Evolutionary conservation across 2,888 invertebrate species (phyloP).

Genomic region (Pseudococcus jackbeardsleyi): DNA sequence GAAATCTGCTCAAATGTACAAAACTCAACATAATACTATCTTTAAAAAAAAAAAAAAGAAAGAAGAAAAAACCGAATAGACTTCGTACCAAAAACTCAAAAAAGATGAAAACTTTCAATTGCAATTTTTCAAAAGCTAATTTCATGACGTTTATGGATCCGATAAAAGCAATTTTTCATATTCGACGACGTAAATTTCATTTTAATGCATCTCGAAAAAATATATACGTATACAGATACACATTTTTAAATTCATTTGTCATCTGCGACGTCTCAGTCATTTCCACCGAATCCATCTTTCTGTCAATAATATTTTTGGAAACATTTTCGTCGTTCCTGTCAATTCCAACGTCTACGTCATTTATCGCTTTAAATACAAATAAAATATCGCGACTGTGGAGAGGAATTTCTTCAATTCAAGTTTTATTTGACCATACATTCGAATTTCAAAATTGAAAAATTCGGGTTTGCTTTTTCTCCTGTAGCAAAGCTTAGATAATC

Average conservation of each 20-base stretch:
- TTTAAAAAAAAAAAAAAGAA: too few species aligned
- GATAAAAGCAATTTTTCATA: conserved; percentile 2
- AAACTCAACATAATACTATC: too few species aligned
- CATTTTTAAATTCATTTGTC: not conserved
- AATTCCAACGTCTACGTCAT: not conserved
- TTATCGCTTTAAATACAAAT: not conserved
- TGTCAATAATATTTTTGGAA: not conserved
- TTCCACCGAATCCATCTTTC: conserved; percentile 2
- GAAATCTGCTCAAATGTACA: too few species aligned
- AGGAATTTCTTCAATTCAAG: too few species aligned
- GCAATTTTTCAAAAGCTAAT: not conserved
- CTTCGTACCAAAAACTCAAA: too few species aligned
- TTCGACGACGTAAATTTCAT: not conserved
- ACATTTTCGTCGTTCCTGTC: not conserved
- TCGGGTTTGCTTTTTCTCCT: too few species aligned
- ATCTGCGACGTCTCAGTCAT: not conserved
- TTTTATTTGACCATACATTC: not conserved
- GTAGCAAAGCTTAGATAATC: too few species aligned
- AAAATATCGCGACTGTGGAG: not conserved
- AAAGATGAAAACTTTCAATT: too few species aligned
- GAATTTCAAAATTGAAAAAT: not conserved
- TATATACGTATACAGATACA: not conserved
- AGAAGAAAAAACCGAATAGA: not conserved
- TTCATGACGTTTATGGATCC: not conserved
- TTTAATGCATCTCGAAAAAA: not conserved